These are phyloP conservation scores for Galeopterus variegatus DNA, from an alignment of 2,113 vertebrate genomes.

Conservation along the genomic window DNA sequence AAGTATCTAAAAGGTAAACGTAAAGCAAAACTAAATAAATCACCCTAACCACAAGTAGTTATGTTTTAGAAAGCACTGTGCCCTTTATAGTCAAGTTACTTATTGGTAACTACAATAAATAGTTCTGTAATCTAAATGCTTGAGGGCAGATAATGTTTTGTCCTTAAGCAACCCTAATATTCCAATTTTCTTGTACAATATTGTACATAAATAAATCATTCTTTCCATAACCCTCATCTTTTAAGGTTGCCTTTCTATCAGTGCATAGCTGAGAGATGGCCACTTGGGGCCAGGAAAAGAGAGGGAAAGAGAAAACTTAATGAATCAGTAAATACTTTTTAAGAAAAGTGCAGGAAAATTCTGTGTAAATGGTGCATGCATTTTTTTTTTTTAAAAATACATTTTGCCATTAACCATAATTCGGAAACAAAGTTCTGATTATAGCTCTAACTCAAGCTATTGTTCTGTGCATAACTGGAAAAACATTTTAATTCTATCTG, in stretches of 20 bases:
- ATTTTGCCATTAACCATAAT: conserved; percentile 62
- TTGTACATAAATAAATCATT: not conserved
- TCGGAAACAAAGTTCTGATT: conserved; percentile 64
- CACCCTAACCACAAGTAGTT: not conserved
- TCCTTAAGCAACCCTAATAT: not conserved
- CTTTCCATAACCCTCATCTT: not conserved
- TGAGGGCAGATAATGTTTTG: not conserved
- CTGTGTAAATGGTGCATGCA: conserved; percentile 24
- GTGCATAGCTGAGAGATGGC: not conserved
- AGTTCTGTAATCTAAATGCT: not conserved
- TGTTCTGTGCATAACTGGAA: conserved; percentile 54
- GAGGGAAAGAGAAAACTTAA: not conserved
- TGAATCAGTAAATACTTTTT: conserved; percentile 37
- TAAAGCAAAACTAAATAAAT: not conserved
- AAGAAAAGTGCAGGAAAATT: not conserved
- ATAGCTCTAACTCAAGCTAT: conserved; percentile 13
- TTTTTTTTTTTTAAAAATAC: conserved; percentile 23
- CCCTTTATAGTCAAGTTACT: not conserved
- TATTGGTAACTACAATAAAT: not conserved
- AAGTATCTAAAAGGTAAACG: conserved; percentile 26
- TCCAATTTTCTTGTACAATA: not conserved
- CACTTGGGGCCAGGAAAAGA: not conserved
- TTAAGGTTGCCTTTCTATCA: not conserved
- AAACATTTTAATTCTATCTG: conserved; percentile 58
- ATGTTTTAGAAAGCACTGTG: not conserved